Evolutionary conservation across 2,888 invertebrate species (phyloP).

Genomic region (Platycnemis pennipes): DNA sequence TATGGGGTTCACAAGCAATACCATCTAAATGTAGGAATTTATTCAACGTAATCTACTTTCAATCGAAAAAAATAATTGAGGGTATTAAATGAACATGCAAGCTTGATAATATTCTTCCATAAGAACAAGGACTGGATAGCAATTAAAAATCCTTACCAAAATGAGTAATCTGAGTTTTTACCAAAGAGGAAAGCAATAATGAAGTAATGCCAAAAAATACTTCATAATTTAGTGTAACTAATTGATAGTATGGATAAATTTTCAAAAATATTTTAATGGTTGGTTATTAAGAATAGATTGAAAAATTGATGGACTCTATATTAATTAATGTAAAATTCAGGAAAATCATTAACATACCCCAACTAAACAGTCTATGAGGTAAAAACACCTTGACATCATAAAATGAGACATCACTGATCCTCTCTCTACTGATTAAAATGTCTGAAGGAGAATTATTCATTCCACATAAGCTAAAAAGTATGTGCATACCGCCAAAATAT

Average conservation of each 20-base stretch:
- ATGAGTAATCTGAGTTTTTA: not conserved
- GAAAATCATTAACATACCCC: not conserved
- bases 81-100: constrained; percentile 60
- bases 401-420: not conserved
- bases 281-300: not conserved
- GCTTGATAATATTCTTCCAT: constrained; percentile 70
- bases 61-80: constrained; percentile 40
- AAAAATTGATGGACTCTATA: not conserved
- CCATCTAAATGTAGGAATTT: not conserved
- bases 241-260: not conserved
- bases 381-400: not conserved
- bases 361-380: not conserved
- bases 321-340: not conserved
- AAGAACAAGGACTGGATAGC: not conserved
- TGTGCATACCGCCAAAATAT: not conserved
- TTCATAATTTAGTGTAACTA: not conserved
- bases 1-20: constrained; percentile 33
- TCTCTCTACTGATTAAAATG: not conserved
- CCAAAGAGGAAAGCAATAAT: not conserved
- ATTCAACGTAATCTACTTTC: not conserved
- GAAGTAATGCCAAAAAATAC: not conserved
- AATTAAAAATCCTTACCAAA: not conserved
- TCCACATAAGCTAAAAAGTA: not conserved
- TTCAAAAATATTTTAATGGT: not conserved
- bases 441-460: not conserved